Evolutionary conservation across 2,113 vertebrate species (phyloP), one percentile per base, ranked within the genome.

Genomic region (Condylura cristata): DNA sequence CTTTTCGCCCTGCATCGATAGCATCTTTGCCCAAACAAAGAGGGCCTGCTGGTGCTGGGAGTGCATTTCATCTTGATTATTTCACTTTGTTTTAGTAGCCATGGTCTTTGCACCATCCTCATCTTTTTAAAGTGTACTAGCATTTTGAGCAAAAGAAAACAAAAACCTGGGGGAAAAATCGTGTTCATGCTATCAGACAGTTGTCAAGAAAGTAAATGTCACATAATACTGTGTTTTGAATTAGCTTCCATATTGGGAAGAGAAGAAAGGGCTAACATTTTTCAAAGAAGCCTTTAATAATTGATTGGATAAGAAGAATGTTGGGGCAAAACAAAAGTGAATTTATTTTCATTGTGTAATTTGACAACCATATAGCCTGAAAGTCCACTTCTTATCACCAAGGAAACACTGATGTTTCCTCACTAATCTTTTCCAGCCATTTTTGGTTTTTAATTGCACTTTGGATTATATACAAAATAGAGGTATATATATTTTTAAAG

Each of bases 181-280:
- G 1, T 81, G 37, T 76, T 84, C 94, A 41, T 92, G 87, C 10
- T 48, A 63, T 63, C 37, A 76, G 82, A 74, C 30, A 61, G 32
- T 95, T 94, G 63, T 90, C 32, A 89, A 68, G 85, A 92, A 93
- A 95, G 86, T 85, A 93, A 95, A 94, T 93, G 91, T 53, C 75
- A 80, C 61, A 24, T 63, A 88, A 95, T 83, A 91, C 90, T 48
- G 20, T 39, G 32, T 92, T 93, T 66, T n/a, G 58, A 71, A 81
- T 92, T 95, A 86, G 46, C n/a, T 61, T 78, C 58, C 53, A 0
- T 90, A 24, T 86, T 86, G 63, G 79, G 46, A 80, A 83, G 51
- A 91, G 46, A 86, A 78, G 51, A 61, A 82, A 66, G 60, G 60
- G 48, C 66, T 41, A 79, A 56, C 90, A 71, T 41, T 91, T 92